These are phyloP conservation scores for Nomada fucata DNA, from an alignment of 2,888 invertebrate species.

Conservation along the genomic window DNA sequence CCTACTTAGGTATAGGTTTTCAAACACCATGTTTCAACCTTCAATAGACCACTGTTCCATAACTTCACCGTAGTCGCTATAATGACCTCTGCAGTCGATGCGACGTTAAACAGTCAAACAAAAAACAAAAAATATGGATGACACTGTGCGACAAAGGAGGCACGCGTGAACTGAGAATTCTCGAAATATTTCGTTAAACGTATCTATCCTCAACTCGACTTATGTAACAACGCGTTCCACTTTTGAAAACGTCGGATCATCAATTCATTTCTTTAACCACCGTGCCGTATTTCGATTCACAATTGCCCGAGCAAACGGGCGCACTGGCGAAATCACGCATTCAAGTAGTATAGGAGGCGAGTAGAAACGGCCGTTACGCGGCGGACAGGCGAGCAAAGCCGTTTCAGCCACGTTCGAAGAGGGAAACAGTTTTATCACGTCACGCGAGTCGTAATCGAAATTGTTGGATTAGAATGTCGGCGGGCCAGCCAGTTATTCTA, in stretches of 20 bases:
- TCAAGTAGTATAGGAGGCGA: slow-evolving; percentile 3
- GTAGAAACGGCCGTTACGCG: slow-evolving; percentile 46
- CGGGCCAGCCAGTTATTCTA: slow-evolving; percentile 48
- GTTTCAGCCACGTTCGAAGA: slow-evolving; percentile 1
- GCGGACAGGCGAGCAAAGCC: slow-evolving; percentile 18
- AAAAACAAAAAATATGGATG: too few species aligned
- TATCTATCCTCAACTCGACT: too few species aligned
- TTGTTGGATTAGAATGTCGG: slow-evolving; percentile 56
- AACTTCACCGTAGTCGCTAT: too few species aligned
- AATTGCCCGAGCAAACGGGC: slow-evolving; percentile 6
- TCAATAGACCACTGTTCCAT: too few species aligned
- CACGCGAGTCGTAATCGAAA: slow-evolving; percentile 64
- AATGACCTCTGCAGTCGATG: too few species aligned
- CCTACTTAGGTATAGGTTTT: too few species aligned
- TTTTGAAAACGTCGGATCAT: not conserved
- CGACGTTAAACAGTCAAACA: too few species aligned
- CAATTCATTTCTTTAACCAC: not conserved
- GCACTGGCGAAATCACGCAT: not conserved
- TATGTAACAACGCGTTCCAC: too few species aligned
- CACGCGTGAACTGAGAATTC: too few species aligned
- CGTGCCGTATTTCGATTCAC: not conserved
- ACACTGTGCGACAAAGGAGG: too few species aligned
- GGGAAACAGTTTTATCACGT: slow-evolving; percentile 51
- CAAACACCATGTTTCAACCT: too few species aligned
- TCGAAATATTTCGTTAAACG: too few species aligned